phyloP scores from a whole-genome alignment of 2,797 vertebrate species.

The Notolabrus celidotus region DNA sequence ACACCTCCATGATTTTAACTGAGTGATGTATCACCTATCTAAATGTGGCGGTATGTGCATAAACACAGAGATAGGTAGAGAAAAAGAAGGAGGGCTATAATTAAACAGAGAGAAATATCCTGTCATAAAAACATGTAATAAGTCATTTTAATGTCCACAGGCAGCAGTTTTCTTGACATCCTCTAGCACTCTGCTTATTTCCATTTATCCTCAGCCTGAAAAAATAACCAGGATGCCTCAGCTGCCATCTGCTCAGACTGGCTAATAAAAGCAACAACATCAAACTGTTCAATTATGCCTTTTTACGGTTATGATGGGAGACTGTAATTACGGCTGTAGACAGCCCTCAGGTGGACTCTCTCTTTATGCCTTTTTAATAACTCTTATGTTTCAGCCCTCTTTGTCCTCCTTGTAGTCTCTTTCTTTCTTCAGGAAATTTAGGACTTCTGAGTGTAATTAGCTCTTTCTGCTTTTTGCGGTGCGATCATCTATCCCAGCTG shows the following conservation, averaged over 20 bases:
- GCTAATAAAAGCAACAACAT: conserved; percentile 78
- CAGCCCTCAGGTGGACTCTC: conserved; percentile 41
- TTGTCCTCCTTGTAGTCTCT: not conserved
- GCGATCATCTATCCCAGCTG: not conserved
- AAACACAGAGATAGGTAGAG: not conserved
- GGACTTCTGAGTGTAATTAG: conserved; percentile 4
- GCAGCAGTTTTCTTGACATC: conserved; percentile 63
- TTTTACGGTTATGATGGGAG: conserved; percentile 78
- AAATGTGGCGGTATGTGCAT: conserved; percentile 16
- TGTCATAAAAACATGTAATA: conserved; percentile 64
- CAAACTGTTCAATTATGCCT: conserved; percentile 77
- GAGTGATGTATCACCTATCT: conserved; percentile 39
- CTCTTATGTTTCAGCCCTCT: conserved; percentile 13
- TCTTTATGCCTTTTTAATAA: conserved; percentile 16
- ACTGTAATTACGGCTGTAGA: conserved; percentile 51
- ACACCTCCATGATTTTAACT: conserved; percentile 18
- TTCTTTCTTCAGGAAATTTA: conserved; percentile 9
- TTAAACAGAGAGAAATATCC: conserved; percentile 50
- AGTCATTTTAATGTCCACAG: conserved; percentile 65
- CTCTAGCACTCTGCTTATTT: conserved; percentile 62
- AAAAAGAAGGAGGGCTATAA: not conserved
- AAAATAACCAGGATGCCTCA: conserved; percentile 61
- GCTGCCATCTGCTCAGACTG: conserved; percentile 77
- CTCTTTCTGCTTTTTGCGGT: not conserved
- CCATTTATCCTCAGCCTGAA: conserved; percentile 72